These are phyloP conservation scores for Aurelia sp. DNA, from an alignment of 30 jellyfish, hydroid and myxozoan genomes.

Conservation along the genomic window DNA sequence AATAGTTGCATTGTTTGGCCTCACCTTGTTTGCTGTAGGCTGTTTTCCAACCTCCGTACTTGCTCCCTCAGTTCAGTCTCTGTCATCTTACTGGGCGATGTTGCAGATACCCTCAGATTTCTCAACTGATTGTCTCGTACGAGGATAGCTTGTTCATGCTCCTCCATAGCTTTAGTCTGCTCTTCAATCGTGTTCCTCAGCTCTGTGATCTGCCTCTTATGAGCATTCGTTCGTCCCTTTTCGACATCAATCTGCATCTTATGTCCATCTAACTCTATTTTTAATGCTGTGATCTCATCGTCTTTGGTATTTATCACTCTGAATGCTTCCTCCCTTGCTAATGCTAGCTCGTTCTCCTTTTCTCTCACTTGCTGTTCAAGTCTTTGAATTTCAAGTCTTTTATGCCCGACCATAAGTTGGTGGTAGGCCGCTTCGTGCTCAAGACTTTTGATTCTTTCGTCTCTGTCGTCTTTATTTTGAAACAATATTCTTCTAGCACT, in stretches of 20 bases:
- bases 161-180: slow-evolving; percentile 12
- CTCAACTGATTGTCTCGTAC: slow-evolving; percentile 65
- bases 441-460: slow-evolving; percentile 73
- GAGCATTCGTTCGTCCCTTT: slow-evolving; percentile 49
- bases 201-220: slow-evolving; percentile 25
- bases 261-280: slow-evolving; percentile 22
- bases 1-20: neutral
- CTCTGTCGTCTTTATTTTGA: slow-evolving; percentile 25
- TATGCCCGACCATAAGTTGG: slow-evolving; percentile 89
- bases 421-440: slow-evolving; percentile 89
- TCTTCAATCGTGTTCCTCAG: slow-evolving; percentile 35
- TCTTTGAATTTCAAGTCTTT: slow-evolving; percentile 74
- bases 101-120: slow-evolving; percentile 45
- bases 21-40: slow-evolving; percentile 47
- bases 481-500: slow-evolving; percentile 61
- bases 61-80: slow-evolving; percentile 31
- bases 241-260: slow-evolving; percentile 52
- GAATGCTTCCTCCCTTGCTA: slow-evolving; percentile 49
- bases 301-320: slow-evolving; percentile 45
- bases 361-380: slow-evolving; percentile 59
- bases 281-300: slow-evolving; percentile 20
- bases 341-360: slow-evolving; percentile 3
- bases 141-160: slow-evolving; percentile 69
- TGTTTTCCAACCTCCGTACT: slow-evolving; percentile 33
- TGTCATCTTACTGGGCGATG: slow-evolving; percentile 39